A percentile compares a stretch with the other conserved stretches of the same genome.
phyloP scores from a whole-genome alignment of 2,797 vertebrate genomes.

The Tapera naevia region DNA sequence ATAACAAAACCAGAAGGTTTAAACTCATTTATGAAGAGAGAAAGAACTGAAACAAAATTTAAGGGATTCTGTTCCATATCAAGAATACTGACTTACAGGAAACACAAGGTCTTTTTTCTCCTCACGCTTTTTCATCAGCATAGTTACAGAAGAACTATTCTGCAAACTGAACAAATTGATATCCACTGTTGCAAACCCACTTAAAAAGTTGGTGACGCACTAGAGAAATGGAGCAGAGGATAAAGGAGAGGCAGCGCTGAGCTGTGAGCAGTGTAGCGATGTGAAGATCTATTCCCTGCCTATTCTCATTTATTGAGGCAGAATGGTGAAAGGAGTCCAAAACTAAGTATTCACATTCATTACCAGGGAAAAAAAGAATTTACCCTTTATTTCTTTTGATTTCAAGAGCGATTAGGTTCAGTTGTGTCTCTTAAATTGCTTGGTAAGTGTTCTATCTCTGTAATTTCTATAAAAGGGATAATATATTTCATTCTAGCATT shows the following conservation, averaged over 20 bases:
- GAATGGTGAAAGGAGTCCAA: slow-evolving; percentile 1
- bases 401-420: slow-evolving; percentile 50
- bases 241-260: not conserved
- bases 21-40: not conserved
- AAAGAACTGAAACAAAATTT: not conserved
- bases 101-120: not conserved
- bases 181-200: not conserved
- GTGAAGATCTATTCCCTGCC: slow-evolving; percentile 21
- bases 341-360: slow-evolving; percentile 36
- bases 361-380: not conserved
- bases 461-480: slow-evolving; percentile 24
- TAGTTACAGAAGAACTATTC: not conserved
- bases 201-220: not conserved
- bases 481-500: slow-evolving; percentile 30
- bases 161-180: not conserved
- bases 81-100: not conserved
- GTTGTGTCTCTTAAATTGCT: slow-evolving; percentile 38
- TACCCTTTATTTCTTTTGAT: slow-evolving; percentile 34
- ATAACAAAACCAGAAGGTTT: not conserved
- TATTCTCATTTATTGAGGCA: not conserved
- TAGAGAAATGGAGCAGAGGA: slow-evolving; percentile 7
- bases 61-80: not conserved
- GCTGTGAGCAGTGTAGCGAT: not conserved
- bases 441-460: slow-evolving; percentile 14
- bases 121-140: not conserved